A percentile compares a stretch with the other conserved stretches of the same genome.
These are phyloP conservation scores for Lasius platythorax DNA, from an alignment of 2,888 invertebrate species.

Conservation along the genomic window DNA sequence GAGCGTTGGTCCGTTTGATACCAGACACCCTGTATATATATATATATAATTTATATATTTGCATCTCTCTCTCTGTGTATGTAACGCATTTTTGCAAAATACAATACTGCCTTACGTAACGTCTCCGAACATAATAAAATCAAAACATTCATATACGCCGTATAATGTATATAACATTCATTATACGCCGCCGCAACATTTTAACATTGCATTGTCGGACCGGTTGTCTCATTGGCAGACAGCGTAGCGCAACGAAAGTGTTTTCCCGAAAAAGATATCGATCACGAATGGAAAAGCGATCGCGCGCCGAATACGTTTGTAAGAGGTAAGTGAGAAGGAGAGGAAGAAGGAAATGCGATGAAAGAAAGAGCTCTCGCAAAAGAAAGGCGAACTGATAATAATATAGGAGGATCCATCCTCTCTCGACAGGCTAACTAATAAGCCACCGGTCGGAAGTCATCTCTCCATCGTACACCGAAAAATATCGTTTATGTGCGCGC, in stretches of 20 bases:
- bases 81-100: constrained; percentile 59
- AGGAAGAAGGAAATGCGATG: constrained; percentile 20
- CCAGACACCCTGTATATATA: too few relatives aligned
- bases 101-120: constrained; percentile 59
- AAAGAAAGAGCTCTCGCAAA: constrained; percentile 11
- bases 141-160: too few relatives aligned
- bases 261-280: not conserved
- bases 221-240: constrained; percentile 23
- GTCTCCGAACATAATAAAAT: constrained; percentile 37
- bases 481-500: constrained; percentile 27
- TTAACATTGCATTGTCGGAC: constrained; percentile 2
- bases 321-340: constrained; percentile 24
- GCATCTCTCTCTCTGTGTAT: constrained; percentile 30
- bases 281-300: constrained; percentile 17
- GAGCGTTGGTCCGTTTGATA: too few relatives aligned
- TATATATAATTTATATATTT: constrained; percentile 48
- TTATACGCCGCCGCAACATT: constrained; percentile 12
- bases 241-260: constrained; percentile 6
- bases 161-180: not conserved
- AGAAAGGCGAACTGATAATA: constrained; percentile 52
- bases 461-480: constrained; percentile 32
- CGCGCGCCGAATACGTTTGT: not conserved
- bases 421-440: constrained; percentile 28
- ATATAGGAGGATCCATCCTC: constrained; percentile 17
- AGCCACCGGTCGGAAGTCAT: constrained; percentile 31